Percentiles rank a stretch among this genome's conserved stretches.
These are phyloP conservation scores for Aurelia coerulea DNA, from an alignment of 30 jellyfish, hydroid and myxozoan genomes.

Conservation along the genomic window DNA sequence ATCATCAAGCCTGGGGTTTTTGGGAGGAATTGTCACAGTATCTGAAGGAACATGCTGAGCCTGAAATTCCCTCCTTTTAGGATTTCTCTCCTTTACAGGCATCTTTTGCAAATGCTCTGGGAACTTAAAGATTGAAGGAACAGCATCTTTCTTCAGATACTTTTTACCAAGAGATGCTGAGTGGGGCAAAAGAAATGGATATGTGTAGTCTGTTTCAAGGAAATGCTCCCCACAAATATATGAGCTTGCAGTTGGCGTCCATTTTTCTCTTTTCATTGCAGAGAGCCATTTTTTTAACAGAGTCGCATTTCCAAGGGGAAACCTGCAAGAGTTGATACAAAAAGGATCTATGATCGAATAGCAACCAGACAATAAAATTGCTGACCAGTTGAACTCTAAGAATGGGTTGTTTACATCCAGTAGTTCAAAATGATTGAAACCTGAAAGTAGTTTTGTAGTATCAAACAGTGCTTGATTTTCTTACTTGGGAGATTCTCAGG, in stretches of 20 bases:
- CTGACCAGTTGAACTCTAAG: no score
- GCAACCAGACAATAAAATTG: no score
- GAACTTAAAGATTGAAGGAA: constrained; percentile 49
- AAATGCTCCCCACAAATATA: background rate
- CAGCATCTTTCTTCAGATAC: constrained; percentile 32
- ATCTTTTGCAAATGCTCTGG: constrained; percentile 32
- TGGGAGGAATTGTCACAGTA: background rate
- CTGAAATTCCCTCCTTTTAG: background rate
- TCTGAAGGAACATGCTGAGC: background rate
- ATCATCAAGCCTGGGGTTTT: constrained; percentile 4
- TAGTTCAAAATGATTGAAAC: no score
- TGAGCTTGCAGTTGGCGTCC: constrained; percentile 21
- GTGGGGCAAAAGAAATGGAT: background rate
- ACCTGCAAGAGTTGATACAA: background rate
- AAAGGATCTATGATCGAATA: no score
- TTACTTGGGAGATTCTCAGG: no score
- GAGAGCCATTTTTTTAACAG: constrained; percentile 23
- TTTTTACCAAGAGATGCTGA: constrained; percentile 18
- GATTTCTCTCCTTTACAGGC: constrained; percentile 22
- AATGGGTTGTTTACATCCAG: no score
- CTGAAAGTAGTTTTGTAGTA: no score
- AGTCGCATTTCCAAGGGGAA: background rate
- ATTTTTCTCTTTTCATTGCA: constrained; percentile 19
- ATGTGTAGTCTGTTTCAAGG: constrained; percentile 4
- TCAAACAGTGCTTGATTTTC: no score